Percentiles rank a stretch among this genome's conserved stretches.
Conservation (phyloP, 1,140 invertebrate genomes). For the Streblospio benedicti region DNA sequence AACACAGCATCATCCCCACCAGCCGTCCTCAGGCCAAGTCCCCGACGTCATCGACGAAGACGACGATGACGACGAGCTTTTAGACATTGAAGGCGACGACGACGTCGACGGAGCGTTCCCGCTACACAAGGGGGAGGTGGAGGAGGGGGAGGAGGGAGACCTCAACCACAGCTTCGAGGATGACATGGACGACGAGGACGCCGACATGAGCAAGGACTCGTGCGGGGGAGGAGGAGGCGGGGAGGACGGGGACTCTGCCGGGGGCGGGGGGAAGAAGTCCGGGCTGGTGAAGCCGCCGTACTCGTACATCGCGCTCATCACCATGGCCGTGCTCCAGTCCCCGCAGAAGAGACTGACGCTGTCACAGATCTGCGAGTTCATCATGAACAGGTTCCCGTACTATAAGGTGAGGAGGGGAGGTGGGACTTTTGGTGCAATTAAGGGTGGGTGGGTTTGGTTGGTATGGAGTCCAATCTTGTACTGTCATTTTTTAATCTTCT, state of each 20-base stretch:
- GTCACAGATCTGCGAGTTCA: slow-evolving; percentile 97
- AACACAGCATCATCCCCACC: too few species aligned
- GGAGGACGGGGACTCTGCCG: background rate
- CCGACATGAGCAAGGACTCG: background rate
- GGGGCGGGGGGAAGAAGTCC: slow-evolving; percentile 11
- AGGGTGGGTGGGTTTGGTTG: too few species aligned
- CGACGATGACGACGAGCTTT: slow-evolving; percentile 6
- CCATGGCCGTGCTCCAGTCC: slow-evolving; percentile 96
- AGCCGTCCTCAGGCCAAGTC: too few species aligned
- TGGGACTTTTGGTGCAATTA: too few species aligned
- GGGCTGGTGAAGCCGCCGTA: slow-evolving; percentile 82
- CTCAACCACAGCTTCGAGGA: background rate
- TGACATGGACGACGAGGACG: background rate
- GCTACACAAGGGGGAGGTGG: background rate
- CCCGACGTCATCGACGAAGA: background rate
- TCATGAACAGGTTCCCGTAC: slow-evolving; percentile 86
- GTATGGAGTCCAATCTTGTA: too few species aligned
- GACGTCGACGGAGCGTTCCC: background rate
- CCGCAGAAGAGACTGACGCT: slow-evolving; percentile 91
- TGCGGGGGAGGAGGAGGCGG: background rate
- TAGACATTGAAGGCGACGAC: too few species aligned
- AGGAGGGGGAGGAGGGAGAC: background rate
- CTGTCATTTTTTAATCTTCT: too few species aligned
- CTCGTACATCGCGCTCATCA: slow-evolving; percentile 95
- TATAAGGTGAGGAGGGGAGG: too few species aligned